A percentile compares a stretch with the other conserved stretches of the same genome.
These are phyloP conservation scores for Ageneiosus marmoratus DNA, from an alignment of 2,113 vertebrate genomes.

Conservation along the genomic window DNA sequence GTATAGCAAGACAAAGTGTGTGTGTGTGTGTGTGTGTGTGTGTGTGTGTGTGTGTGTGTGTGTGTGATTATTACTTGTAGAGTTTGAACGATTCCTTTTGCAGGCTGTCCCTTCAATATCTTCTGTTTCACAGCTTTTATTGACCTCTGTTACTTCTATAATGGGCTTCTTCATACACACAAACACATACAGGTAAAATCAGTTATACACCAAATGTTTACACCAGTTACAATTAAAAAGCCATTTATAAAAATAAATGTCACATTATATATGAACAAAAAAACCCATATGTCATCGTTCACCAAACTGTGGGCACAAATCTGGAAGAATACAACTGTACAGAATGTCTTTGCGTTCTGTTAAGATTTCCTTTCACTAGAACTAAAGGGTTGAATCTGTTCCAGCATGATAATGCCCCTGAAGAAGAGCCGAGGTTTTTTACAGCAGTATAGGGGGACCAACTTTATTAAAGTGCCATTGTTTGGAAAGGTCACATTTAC, in stretches of 20 bases:
- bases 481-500: not conserved
- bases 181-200: not conserved
- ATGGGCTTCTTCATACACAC: constrained; percentile 68
- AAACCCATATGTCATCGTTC: not conserved
- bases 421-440: not conserved
- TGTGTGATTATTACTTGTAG: constrained; percentile 78
- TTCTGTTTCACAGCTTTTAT: constrained; percentile 58
- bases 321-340: not conserved
- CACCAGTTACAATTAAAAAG: not conserved
- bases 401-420: not conserved
- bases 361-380: not conserved
- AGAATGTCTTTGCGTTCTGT: not conserved
- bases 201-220: not conserved
- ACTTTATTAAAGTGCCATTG: not conserved
- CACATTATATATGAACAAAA: not conserved
- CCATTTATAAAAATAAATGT: not conserved
- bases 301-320: not conserved
- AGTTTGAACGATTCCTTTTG: constrained; percentile 80
- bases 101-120: constrained; percentile 62
- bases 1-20: too few relatives aligned
- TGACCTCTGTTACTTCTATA: constrained; percentile 67
- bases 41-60: not conserved
- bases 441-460: not conserved
- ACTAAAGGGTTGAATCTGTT: not conserved
- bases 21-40: constrained; percentile 6